Conservation (phyloP, 1,140 invertebrate species). For the Zaprionus ornatus region DNA sequence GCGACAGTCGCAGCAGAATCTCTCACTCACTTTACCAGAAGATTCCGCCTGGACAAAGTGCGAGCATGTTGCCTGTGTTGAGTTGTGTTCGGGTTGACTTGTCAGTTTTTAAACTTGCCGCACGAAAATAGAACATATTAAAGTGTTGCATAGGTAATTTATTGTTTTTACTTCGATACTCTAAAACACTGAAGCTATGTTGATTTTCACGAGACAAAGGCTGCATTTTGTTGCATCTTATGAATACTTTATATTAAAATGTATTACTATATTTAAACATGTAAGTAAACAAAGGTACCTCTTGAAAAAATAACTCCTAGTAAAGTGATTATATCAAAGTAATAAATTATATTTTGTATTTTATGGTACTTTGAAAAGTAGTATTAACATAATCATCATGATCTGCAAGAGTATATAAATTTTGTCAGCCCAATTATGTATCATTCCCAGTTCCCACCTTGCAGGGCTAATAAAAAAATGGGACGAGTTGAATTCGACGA, state of each 20-base stretch:
- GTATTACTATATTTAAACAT: too few relatives aligned
- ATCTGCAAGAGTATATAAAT: background rate
- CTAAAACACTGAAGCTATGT: background rate
- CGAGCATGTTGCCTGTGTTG: background rate
- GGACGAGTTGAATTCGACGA: conserved; percentile 3
- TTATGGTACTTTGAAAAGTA: too few relatives aligned
- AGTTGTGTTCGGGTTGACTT: background rate
- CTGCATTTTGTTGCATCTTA: background rate
- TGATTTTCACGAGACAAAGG: background rate
- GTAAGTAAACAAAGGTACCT: too few relatives aligned
- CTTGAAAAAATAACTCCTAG: too few relatives aligned
- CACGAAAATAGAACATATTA: background rate
- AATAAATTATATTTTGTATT: too few relatives aligned
- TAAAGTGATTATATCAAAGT: too few relatives aligned
- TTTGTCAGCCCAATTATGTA: background rate
- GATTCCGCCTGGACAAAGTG: background rate
- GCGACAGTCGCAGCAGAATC: background rate
- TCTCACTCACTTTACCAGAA: background rate
- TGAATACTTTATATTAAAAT: too few relatives aligned
- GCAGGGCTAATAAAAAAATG: conserved; percentile 12
- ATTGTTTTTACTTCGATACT: background rate
- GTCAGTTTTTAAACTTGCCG: background rate
- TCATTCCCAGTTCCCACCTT: conserved; percentile 29
- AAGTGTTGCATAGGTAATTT: background rate
- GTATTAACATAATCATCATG: too few relatives aligned